Base-by-base conservation (phyloP, 2,888 invertebrate species). In the Acrobasis suavella region DNA sequence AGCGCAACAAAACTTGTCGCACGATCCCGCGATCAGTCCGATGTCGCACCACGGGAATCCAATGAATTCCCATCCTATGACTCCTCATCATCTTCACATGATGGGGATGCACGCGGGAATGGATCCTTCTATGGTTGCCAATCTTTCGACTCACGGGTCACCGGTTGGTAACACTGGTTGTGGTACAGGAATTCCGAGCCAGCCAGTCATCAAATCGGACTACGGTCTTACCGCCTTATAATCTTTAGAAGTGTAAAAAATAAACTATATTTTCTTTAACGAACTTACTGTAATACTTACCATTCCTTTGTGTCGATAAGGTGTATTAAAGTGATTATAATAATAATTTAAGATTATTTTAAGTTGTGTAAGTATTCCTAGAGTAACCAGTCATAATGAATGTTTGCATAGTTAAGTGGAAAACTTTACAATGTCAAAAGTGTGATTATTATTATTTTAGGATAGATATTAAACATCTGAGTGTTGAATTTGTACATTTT, bases 171-270 rank as follows among this genome's bases (percentile, higher is more conserved):
- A 88, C 60, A 85, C 93, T 32, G 88, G 90, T 39, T 92, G 92
- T 65, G 93, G 92, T 32, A 87, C 88, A 8, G 91, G 90, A 50
- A 82, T 92, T 64, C 81, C 90, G 51, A 87, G 79, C 71, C 93
- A 94, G 71, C 91, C 94, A 68, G 93, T 95, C 78, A 96, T 96
- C 78, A 97, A 97, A 90, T 96, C 96, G 74, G 97, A 97, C 91
- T 97, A 97, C 83, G 97, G 96, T 85, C 94, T 97, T 78, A 97
- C 97, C 83, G 95, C 96, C 91, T 92, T 92, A 92, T 92, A 92
- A 92, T 91, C 88, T 76, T 81, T 85, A 87, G 81, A 85, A 77
- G 78, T 88, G 80, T 89, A 87, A 84, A 88, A 80, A 46, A 83
- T 74, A 86, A 81, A 77, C 80, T 87, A 86, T 91, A 89, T 89